Percentiles rank a stretch among this genome's conserved stretches.
Conservation (phyloP, 2,113 vertebrate genomes). For the Centropus bengalensis region DNA sequence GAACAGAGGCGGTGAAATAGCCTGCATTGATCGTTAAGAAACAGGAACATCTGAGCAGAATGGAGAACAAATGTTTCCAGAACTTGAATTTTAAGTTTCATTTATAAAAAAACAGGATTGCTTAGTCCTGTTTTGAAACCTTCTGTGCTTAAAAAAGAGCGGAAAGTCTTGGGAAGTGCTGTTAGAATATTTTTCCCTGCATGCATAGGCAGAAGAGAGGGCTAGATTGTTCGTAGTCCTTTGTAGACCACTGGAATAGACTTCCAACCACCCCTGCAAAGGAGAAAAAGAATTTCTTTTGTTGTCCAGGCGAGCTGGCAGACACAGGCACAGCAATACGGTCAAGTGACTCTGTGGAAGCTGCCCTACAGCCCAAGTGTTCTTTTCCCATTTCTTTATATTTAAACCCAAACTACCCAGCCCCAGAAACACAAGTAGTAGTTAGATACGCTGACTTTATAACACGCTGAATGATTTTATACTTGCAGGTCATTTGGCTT, state of each 20-base stretch:
- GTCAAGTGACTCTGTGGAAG: background rate
- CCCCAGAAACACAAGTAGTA: background rate
- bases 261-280: background rate
- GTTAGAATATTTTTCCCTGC: background rate
- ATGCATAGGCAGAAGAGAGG: background rate
- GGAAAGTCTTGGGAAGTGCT: background rate
- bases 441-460: background rate
- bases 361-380: background rate
- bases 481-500: background rate
- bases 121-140: background rate
- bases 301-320: background rate
- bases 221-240: background rate
- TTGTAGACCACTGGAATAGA: background rate
- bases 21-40: background rate
- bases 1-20: background rate
- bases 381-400: background rate
- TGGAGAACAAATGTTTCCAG: background rate
- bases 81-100: background rate
- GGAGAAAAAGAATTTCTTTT: background rate
- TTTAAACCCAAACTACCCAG: background rate
- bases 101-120: background rate
- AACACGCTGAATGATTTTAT: background rate
- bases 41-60: background rate
- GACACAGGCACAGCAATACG: background rate
- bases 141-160: background rate